phyloP scores from a whole-genome alignment of 2,888 invertebrate genomes.

The Euproctis similis region DNA sequence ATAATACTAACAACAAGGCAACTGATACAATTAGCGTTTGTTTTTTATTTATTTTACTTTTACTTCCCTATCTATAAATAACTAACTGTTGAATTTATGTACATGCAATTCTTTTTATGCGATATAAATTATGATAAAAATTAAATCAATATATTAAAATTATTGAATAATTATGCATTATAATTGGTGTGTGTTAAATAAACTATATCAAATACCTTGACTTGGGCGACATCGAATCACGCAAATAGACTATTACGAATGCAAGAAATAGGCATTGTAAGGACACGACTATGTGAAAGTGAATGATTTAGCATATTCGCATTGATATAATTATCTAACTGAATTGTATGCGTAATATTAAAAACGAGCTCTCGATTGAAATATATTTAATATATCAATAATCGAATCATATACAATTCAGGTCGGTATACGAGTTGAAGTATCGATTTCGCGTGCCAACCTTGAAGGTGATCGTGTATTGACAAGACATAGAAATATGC shows the following conservation, averaged over 20 bases:
- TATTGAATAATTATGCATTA: too few species aligned
- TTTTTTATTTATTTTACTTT: too few species aligned
- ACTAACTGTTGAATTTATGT: too few species aligned
- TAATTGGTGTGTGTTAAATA: too few species aligned
- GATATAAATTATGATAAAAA: too few species aligned
- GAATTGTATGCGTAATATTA: neutral
- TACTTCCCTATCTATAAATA: too few species aligned
- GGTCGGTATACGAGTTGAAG: conserved; percentile 41
- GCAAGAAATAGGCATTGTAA: conserved; percentile 25
- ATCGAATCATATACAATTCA: conserved; percentile 37
- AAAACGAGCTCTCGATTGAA: conserved; percentile 23
- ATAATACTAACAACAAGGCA: too few species aligned
- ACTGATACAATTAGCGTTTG: too few species aligned
- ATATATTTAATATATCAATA: conserved; percentile 26
- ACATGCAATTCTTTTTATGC: too few species aligned
- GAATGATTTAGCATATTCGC: conserved; percentile 13
- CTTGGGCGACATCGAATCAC: conserved; percentile 4
- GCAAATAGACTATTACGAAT: conserved; percentile 17
- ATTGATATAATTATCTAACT: conserved; percentile 30
- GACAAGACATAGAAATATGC: conserved; percentile 40
- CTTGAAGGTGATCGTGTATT: conserved; percentile 52
- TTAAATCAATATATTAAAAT: too few species aligned
- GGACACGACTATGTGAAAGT: conserved; percentile 38
- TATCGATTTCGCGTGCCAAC: conserved; percentile 52
- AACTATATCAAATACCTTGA: too few species aligned